phyloP scores from a whole-genome alignment of 2,888 invertebrate genomes.

The Drosophila silvestris region DNA sequence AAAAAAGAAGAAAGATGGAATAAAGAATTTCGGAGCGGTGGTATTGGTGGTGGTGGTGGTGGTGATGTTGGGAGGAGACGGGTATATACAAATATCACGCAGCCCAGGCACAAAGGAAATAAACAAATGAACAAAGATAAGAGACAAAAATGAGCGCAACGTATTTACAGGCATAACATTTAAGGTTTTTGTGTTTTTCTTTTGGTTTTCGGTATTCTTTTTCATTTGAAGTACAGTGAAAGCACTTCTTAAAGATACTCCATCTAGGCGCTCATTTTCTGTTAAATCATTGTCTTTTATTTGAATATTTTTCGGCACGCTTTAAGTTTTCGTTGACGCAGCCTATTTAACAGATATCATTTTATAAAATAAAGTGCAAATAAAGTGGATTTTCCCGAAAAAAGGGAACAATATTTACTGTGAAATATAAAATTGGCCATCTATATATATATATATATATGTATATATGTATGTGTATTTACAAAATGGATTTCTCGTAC shows the following conservation, averaged over 20 bases:
- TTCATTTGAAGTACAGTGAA: constrained; percentile 25
- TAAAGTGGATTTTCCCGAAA: background rate
- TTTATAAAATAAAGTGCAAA: background rate
- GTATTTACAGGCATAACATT: constrained; percentile 68
- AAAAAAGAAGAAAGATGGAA: constrained; percentile 36
- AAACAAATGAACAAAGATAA: constrained; percentile 66
- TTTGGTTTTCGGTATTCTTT: constrained; percentile 17
- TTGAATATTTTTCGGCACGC: background rate
- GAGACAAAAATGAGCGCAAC: constrained; percentile 72
- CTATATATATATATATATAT: no score
- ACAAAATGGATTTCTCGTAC: background rate
- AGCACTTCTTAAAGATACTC: background rate
- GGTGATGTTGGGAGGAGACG: constrained; percentile 1
- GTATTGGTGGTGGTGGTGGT: background rate
- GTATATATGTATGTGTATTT: background rate
- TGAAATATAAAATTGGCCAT: no score
- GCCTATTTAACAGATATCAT: background rate
- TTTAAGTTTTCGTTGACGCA: no score
- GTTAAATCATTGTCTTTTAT: background rate
- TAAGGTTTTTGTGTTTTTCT: constrained; percentile 23
- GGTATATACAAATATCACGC: constrained; percentile 52
- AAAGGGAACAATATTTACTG: background rate
- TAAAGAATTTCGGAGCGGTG: constrained; percentile 33
- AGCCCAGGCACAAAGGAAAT: constrained; percentile 52
- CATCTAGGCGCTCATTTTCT: background rate